Base-by-base conservation (phyloP, 2,113 vertebrate genomes). In the Puffinus mauretanicus region DNA sequence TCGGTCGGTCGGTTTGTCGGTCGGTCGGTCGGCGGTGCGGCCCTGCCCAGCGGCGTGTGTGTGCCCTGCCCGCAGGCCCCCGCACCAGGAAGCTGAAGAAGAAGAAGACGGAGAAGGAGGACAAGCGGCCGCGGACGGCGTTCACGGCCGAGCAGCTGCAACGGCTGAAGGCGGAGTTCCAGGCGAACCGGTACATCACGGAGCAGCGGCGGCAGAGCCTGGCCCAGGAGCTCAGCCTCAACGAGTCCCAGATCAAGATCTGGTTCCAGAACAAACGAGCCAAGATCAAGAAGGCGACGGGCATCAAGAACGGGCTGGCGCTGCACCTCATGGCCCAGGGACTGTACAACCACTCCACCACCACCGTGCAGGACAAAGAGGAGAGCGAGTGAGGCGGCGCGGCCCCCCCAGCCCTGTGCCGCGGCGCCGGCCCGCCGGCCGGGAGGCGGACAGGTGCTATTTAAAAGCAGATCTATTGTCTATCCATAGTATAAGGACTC, bases 21-120 rank as follows among this genome's bases (percentile, higher is more conserved):
- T 65, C 77, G 9, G 85, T 70, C 82, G 89, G 51, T 85, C 92
- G 61, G 95, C 90, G 87, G 90, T 82, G 88, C 93, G 91, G 93
- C 96, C 85, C 94, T 82, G 96, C 94, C 94, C 96, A 96, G 96
- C 88, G 94, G 96, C 94, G 88, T 96, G 82, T 96, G 94, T 97
- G 93, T 97, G 92, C 88, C 92, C 97, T 94, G 90, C 64, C 96
- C 97, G 98, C 98, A 99, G 99, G 99, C 98, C 99, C 99, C 86
- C 99, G 99, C 98, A 99, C 99, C 97, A 98, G 99, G 92, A 99
- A 99, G 98, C 98, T 99, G 98, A 99, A 99, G 98, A 99, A 99
- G 98, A 99, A 99, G 98, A 99, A 99, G 97, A 98, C 95, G 97
- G 98, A 98, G 94, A 99, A 99, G 97, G 99, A 99, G 97, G 99